Evolutionary conservation across 2,797 vertebrate genomes (phyloP).

Genomic region (Epinephelus malabaricus): DNA sequence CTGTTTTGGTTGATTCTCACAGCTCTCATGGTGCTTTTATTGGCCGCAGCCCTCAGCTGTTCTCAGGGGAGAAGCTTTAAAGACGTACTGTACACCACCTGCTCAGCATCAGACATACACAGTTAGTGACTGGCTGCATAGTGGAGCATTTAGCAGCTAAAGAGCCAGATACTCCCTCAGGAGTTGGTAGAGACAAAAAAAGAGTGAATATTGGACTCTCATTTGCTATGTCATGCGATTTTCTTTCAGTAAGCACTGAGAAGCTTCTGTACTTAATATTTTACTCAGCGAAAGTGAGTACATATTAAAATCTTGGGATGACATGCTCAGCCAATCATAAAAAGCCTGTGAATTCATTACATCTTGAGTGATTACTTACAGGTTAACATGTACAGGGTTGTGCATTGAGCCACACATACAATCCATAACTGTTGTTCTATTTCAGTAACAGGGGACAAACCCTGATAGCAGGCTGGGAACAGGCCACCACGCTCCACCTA

Average conservation of each 20-base stretch:
- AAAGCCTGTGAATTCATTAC: slow-evolving; percentile 7
- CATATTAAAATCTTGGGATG: neutral
- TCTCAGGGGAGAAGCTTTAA: neutral
- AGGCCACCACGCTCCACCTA: neutral
- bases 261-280: neutral
- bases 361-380: slow-evolving; percentile 23
- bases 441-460: neutral
- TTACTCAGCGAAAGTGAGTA: neutral
- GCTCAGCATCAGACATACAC: neutral
- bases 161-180: neutral
- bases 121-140: neutral
- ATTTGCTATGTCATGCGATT: no score
- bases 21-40: neutral
- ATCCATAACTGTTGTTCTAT: neutral
- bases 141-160: neutral
- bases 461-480: slow-evolving; percentile 20
- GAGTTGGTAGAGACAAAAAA: no score
- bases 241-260: neutral
- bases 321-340: slow-evolving; percentile 16
- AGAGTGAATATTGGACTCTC: no score
- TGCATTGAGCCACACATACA: slow-evolving; percentile 8
- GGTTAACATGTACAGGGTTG: slow-evolving; percentile 19
- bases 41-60: neutral
- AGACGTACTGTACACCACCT: neutral
- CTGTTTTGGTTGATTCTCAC: no score